Conservation (phyloP, 2,888 invertebrate genomes). For the Trissoscelio sp. region DNA sequence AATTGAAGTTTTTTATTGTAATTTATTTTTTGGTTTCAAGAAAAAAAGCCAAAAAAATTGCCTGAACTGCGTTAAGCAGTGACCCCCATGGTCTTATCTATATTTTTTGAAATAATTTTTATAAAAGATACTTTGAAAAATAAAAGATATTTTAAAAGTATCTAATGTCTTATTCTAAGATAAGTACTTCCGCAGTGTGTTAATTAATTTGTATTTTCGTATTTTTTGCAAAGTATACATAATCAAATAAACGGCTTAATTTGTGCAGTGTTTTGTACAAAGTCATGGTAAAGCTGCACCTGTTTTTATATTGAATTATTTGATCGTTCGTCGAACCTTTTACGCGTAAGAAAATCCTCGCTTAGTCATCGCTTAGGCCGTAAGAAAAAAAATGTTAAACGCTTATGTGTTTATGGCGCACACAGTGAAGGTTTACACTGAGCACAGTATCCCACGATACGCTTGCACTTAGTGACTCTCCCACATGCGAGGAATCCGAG, state of each 20-base stretch:
- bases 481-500: constrained; percentile 48
- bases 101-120: no score
- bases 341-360: constrained; percentile 34
- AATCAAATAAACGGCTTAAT: constrained; percentile 1
- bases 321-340: constrained; percentile 21
- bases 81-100: no score
- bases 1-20: no score
- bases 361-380: constrained; percentile 21
- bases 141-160: no score
- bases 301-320: constrained; percentile 14
- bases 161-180: no score
- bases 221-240: no score
- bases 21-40: no score
- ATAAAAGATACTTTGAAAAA: no score
- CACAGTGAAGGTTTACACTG: neutral
- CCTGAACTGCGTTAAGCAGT: no score
- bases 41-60: no score
- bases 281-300: constrained; percentile 4
- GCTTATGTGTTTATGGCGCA: neutral
- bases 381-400: constrained; percentile 5
- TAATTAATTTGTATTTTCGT: no score
- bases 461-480: constrained; percentile 33
- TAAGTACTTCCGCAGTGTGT: no score
- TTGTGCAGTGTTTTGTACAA: neutral
- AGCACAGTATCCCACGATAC: constrained; percentile 52